A percentile compares a stretch with the other conserved stretches of the same genome.
These are phyloP conservation scores for Nyctibius bracteatus DNA, from an alignment of 2,113 vertebrate genomes.

Conservation along the genomic window DNA sequence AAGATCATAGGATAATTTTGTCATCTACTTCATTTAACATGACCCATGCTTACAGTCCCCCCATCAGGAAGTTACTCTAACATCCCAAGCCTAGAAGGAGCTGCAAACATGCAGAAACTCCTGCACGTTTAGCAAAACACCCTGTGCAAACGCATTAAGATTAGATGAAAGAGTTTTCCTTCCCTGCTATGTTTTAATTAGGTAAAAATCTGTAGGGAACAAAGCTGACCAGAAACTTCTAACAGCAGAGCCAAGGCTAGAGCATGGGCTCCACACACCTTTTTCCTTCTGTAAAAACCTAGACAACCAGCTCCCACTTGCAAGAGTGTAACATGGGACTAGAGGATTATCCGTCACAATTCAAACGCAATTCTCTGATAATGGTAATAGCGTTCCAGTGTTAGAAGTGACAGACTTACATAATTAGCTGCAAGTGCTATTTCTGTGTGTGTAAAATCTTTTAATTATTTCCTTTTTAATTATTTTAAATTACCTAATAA, in stretches of 20 bases:
- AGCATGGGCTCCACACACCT: not conserved
- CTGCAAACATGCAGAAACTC: not conserved
- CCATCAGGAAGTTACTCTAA: not conserved
- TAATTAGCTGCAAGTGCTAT: constrained; percentile 65
- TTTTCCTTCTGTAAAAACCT: not conserved
- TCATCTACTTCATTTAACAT: not conserved
- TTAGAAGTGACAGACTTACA: constrained; percentile 59
- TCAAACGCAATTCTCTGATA: constrained; percentile 45
- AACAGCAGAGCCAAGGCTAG: not conserved
- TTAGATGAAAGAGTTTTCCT: not conserved
- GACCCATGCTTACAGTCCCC: not conserved
- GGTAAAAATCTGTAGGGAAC: not conserved
- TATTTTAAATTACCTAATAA: constrained; percentile 69
- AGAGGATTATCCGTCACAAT: constrained; percentile 38
- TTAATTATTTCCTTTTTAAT: constrained; percentile 69
- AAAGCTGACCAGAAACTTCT: constrained; percentile 7
- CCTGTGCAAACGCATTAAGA: not conserved
- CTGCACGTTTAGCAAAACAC: not conserved
- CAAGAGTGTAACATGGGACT: constrained; percentile 9
- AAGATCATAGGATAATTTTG: not conserved
- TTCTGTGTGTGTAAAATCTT: constrained; percentile 60
- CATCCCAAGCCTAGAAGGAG: not conserved
- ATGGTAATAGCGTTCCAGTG: constrained; percentile 42
- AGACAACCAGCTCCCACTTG: constrained; percentile 3
- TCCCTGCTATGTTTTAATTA: constrained; percentile 11